Evolutionary conservation across 2,113 vertebrate species (phyloP).

Genomic region (Paratilapia polleni): DNA sequence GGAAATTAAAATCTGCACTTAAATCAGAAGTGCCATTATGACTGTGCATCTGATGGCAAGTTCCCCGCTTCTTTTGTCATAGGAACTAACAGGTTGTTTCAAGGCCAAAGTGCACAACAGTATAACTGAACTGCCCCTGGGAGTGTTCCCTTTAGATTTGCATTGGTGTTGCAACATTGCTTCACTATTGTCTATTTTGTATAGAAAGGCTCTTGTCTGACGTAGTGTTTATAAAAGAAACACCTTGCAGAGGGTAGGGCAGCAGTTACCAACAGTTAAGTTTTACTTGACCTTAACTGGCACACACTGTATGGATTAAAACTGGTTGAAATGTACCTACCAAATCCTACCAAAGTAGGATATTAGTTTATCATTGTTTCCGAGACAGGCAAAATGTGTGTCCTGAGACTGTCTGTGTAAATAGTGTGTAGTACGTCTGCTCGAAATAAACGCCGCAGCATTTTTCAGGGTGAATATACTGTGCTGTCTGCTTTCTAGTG

Average conservation of each 20-base stretch:
- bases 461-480: not conserved
- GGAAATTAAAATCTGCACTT: constrained; percentile 38
- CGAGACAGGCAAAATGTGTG: not conserved
- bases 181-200: constrained; percentile 13
- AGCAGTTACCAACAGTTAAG: constrained; percentile 3
- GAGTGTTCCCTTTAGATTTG: constrained; percentile 18
- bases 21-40: constrained; percentile 2
- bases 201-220: not conserved
- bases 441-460: not conserved
- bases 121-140: not conserved
- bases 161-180: constrained; percentile 17
- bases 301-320: not conserved
- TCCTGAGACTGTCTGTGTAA: not conserved
- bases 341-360: not conserved
- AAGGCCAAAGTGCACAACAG: constrained; percentile 29
- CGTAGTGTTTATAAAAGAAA: not conserved
- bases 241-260: not conserved
- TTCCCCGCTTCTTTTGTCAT: constrained; percentile 1
- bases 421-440: not conserved
- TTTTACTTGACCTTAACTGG: not conserved
- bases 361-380: not conserved
- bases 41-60: constrained; percentile 7
- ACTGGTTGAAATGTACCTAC: not conserved
- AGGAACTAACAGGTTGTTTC: constrained; percentile 1
- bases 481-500: not conserved